phyloP scores from a whole-genome alignment of 1,140 invertebrate genomes.

The Drosophila pseudoananassae region DNA sequence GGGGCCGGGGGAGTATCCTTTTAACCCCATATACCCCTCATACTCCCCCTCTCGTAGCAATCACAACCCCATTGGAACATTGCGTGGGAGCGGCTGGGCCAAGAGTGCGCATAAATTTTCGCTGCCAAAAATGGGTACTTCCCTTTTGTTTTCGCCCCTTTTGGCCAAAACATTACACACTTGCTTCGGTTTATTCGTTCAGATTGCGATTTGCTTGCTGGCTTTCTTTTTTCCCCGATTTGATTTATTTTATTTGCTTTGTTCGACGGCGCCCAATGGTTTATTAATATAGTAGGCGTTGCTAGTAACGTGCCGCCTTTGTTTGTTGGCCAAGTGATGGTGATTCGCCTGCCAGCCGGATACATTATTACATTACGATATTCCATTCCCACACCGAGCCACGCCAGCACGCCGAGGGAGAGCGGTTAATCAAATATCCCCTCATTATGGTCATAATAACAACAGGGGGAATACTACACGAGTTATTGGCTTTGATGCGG shows the following conservation, averaged over 20 bases:
- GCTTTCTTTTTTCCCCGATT: conserved; percentile 66
- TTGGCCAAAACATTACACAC: conserved; percentile 43
- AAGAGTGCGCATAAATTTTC: conserved; percentile 74
- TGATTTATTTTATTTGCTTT: conserved; percentile 84
- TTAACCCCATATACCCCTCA: not conserved
- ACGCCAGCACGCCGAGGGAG: conserved; percentile 1
- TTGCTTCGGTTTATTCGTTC: conserved; percentile 49
- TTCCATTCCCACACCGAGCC: conserved; percentile 44
- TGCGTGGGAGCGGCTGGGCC: conserved; percentile 65
- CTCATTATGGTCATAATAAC: conserved; percentile 45
- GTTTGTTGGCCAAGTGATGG: conserved; percentile 44
- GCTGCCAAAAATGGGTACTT: conserved; percentile 54
- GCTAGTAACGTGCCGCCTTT: conserved; percentile 62
- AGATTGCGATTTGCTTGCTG: conserved; percentile 77
- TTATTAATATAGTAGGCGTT: conserved; percentile 81
- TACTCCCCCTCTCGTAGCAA: conserved; percentile 10
- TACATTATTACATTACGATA: conserved; percentile 48
- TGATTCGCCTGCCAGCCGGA: conserved; percentile 54
- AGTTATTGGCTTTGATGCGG: conserved; percentile 4
- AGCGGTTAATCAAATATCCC: conserved; percentile 67
- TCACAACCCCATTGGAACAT: conserved; percentile 12
- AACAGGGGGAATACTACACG: not conserved
- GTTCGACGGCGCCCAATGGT: conserved; percentile 75
- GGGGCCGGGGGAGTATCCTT: not conserved
- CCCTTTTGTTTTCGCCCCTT: conserved; percentile 50